Conservation (phyloP, 2,888 invertebrate species). For the Merodon equestris region DNA sequence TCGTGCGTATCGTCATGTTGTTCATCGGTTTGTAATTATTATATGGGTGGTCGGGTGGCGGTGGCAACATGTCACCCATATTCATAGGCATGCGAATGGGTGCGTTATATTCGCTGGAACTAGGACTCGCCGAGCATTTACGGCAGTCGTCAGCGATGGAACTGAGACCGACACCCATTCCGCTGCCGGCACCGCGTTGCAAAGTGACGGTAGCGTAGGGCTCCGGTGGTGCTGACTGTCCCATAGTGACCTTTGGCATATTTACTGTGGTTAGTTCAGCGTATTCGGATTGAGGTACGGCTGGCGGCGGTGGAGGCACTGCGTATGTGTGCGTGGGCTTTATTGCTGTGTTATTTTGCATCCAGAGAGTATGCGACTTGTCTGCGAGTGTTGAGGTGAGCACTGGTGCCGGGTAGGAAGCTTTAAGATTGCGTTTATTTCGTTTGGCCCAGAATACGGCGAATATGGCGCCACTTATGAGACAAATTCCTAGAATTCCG, state of each 20-base stretch:
- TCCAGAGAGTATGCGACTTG: slow-evolving; percentile 72
- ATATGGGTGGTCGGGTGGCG: slow-evolving; percentile 79
- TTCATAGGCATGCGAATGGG: slow-evolving; percentile 80
- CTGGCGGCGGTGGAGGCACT: slow-evolving; percentile 65
- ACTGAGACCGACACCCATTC: slow-evolving; percentile 78
- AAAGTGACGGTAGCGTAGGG: slow-evolving; percentile 72
- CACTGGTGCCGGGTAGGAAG: slow-evolving; percentile 70
- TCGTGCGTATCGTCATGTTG: slow-evolving; percentile 73
- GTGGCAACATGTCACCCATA: slow-evolving; percentile 84
- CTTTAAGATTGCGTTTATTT: slow-evolving; percentile 71
- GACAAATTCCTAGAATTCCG: slow-evolving; percentile 70
- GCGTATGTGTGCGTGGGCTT: slow-evolving; percentile 71
- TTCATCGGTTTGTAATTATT: slow-evolving; percentile 70
- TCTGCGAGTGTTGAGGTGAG: slow-evolving; percentile 70
- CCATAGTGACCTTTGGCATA: slow-evolving; percentile 66
- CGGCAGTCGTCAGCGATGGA: slow-evolving; percentile 80
- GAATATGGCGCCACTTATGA: slow-evolving; percentile 71
- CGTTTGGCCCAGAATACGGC: slow-evolving; percentile 71
- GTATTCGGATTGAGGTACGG: slow-evolving; percentile 69
- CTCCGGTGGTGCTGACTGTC: slow-evolving; percentile 71
- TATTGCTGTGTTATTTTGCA: slow-evolving; percentile 71
- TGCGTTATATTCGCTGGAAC: slow-evolving; percentile 80
- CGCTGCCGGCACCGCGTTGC: slow-evolving; percentile 66
- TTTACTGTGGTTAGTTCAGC: slow-evolving; percentile 70
- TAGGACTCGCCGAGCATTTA: slow-evolving; percentile 80